Evolutionary conservation across 2,888 invertebrate genomes (phyloP).

Genomic region (Linnaemya vulpina): DNA sequence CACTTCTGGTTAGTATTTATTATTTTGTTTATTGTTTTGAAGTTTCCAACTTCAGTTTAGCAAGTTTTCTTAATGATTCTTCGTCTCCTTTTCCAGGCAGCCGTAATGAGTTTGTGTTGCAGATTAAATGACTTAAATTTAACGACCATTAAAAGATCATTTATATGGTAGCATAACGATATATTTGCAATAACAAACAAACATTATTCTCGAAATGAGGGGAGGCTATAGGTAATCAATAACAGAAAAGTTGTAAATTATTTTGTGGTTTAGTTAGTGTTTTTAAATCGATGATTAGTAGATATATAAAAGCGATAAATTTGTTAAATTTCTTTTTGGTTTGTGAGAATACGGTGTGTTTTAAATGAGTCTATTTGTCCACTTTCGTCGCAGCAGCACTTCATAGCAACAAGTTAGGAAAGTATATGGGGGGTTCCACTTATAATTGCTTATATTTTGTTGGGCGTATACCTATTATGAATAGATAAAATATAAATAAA

Average conservation of each 20-base stretch:
- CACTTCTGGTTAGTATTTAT: background rate
- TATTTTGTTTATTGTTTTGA: slow-evolving; percentile 17
- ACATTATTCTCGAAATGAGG: background rate
- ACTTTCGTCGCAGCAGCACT: too few species aligned
- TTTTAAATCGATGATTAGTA: background rate
- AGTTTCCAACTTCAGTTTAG: slow-evolving; percentile 38
- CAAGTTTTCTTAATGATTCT: slow-evolving; percentile 27
- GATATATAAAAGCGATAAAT: background rate
- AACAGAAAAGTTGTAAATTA: slow-evolving; percentile 23
- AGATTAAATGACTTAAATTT: slow-evolving; percentile 50
- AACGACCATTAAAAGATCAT: slow-evolving; percentile 53
- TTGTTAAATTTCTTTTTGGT: too few species aligned
- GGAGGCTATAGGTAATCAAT: background rate
- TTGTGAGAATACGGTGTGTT: too few species aligned
- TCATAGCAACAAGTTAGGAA: too few species aligned
- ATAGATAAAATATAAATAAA: too few species aligned
- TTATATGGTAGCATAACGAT: slow-evolving; percentile 55
- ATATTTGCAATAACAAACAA: slow-evolving; percentile 33
- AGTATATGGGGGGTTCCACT: too few species aligned
- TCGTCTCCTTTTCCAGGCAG: slow-evolving; percentile 1
- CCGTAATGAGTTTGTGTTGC: slow-evolving; percentile 34
- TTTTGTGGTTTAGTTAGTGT: slow-evolving; percentile 11
- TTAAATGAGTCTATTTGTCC: too few species aligned
- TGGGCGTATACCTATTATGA: too few species aligned
- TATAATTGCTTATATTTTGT: too few species aligned